Evolutionary conservation across 2,797 vertebrate genomes (phyloP).

Genomic region (Clarias fuscus): DNA sequence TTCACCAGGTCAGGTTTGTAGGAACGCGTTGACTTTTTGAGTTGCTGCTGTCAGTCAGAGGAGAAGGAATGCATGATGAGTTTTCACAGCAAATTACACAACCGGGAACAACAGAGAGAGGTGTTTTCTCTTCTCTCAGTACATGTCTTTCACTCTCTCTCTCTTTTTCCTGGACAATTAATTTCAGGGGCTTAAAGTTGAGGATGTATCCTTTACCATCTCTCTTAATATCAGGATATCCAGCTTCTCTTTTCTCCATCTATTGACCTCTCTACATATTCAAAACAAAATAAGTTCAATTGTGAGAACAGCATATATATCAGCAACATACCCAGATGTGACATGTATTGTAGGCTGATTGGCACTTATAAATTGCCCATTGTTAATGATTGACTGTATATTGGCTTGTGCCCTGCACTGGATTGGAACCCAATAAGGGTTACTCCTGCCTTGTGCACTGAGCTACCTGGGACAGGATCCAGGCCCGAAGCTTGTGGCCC

Average conservation of each 20-base stretch:
- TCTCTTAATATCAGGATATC: conserved; percentile 25
- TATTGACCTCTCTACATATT: not conserved
- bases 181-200: conserved; percentile 42
- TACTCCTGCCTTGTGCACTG: too few species aligned
- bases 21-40: conserved; percentile 23
- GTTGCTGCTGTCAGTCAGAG: conserved; percentile 35
- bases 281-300: not conserved
- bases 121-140: conserved; percentile 16
- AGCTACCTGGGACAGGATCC: too few species aligned
- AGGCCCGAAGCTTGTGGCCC: too few species aligned
- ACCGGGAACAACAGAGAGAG: conserved; percentile 20
- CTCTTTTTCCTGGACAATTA: conserved; percentile 40
- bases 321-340: not conserved
- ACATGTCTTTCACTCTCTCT: conserved; percentile 25
- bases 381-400: not conserved
- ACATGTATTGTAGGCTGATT: too few species aligned
- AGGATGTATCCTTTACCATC: conserved; percentile 4
- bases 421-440: too few species aligned
- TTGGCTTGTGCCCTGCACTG: not conserved
- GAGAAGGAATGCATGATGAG: conserved; percentile 37
- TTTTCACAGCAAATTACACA: conserved; percentile 41
- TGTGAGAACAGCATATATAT: not conserved
- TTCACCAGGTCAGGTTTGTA: conserved; percentile 29
- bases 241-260: not conserved
- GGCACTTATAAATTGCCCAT: too few species aligned